Evolutionary conservation across 2,888 invertebrate genomes (phyloP).

Genomic region (Himalopsyche japonica): DNA sequence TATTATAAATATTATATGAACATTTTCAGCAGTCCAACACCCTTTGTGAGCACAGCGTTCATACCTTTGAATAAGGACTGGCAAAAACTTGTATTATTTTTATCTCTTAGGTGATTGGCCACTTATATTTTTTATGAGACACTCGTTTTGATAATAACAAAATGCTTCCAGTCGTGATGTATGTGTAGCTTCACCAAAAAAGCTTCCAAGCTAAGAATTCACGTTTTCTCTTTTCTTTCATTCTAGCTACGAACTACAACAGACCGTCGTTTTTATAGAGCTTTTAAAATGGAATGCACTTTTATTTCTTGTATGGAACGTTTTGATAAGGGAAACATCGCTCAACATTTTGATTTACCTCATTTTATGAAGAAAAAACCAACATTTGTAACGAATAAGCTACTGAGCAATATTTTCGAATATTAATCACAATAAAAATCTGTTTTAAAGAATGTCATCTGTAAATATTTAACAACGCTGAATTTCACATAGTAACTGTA

Average conservation of each 20-base stretch:
- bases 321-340: not conserved
- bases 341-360: not conserved
- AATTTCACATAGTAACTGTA: too few species aligned
- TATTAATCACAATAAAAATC: too few species aligned
- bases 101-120: slow-evolving; percentile 13
- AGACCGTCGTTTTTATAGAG: not conserved
- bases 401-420: too few species aligned
- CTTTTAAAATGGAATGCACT: not conserved
- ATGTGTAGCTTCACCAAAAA: not conserved
- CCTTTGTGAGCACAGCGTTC: not conserved
- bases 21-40: not conserved
- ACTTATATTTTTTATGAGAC: slow-evolving; percentile 21
- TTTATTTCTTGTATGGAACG: not conserved
- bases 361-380: too few species aligned
- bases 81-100: not conserved
- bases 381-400: too few species aligned
- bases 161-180: not conserved
- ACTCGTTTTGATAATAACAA: slow-evolving; percentile 19
- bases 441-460: too few species aligned
- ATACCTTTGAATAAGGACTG: not conserved
- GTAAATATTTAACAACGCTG: too few species aligned
- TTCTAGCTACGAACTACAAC: not conserved
- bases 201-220: not conserved
- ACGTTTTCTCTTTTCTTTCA: not conserved
- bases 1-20: too few species aligned